Conservation (phyloP, 2,113 vertebrate species). For the Tympanuchus pallidicinctus region DNA sequence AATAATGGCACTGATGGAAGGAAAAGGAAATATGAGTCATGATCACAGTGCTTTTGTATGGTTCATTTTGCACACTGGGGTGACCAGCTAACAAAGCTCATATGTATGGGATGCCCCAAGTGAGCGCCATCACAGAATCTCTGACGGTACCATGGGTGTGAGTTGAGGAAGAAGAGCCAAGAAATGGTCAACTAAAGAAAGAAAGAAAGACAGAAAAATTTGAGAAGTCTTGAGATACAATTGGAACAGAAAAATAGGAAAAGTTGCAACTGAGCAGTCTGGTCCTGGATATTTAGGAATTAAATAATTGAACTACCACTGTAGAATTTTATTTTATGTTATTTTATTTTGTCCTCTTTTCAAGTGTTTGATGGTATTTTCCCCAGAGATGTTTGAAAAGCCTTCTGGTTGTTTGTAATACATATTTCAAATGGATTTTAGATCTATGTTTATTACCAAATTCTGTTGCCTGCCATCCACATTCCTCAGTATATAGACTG, state of each 20-base stretch:
- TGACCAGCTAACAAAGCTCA: not conserved
- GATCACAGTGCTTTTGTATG: not conserved
- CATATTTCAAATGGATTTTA: not conserved
- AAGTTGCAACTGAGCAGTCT: not conserved
- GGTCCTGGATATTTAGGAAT: not conserved
- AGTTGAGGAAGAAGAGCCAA: not conserved
- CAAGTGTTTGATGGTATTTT: not conserved
- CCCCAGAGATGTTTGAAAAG: not conserved
- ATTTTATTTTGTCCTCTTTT: not conserved
- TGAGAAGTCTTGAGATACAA: not conserved
- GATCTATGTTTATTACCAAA: not conserved
- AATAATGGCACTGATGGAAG: not conserved
- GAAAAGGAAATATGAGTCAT: not conserved
- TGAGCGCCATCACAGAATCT: not conserved
- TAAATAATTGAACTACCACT: not conserved
- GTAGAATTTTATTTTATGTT: not conserved
- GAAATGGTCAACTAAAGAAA: not conserved
- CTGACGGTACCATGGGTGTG: accelerated
- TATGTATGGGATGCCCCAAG: not conserved
- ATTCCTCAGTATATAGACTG: not conserved
- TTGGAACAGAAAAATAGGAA: not conserved
- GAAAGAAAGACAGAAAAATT: not conserved
- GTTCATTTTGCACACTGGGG: not conserved
- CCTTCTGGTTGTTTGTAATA: not conserved
- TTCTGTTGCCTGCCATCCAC: not conserved